Evolutionary conservation across 1,140 invertebrate genomes (phyloP), one percentile per base, ranked within the genome.

Genomic region (Cherax quadricarinatus): DNA sequence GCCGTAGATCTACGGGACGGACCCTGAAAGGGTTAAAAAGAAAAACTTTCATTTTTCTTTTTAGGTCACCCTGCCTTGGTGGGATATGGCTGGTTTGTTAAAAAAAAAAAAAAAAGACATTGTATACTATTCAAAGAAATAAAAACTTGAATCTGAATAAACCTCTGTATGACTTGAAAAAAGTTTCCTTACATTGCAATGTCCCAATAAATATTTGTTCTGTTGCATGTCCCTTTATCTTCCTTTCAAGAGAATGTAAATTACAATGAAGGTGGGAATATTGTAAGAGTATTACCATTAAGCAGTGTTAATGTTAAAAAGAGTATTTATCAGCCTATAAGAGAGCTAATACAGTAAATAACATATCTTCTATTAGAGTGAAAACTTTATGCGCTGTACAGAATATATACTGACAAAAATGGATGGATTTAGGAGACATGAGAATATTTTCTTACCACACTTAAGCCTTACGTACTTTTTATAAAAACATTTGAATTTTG

Each of bases 361-460:
- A 80, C 86, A 81, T 88, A n/a, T 78, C 62, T 60, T 30, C 14
- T 16, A 48, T 57, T 62, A 80, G 21, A 88, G 73, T 41, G 62
- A 62, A 87, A 87, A 48, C 14, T 70, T 78, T 24, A 87, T 66
- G 85, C 49, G 78, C 53, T 75, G 79, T 78, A 75, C 12, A 78
- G 51, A 81, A 88, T 80, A 48, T 14, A 88, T 80, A 80, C 86
- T 62, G 86, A 88, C 78, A 88, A 88, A 75, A 88, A 88, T 88
- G 86, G 86, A 88, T 88, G 86, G 86, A 88, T 88, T 88, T 80
- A 80, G 75, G 86, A 88, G 86, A 88, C 86, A 80, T 81, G 86
- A 88, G 86, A 88, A 62, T 88, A 88, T 88, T 88, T 88, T 81
- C 86, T 49, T 88, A 88, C 75, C 86, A 88, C 86, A 88, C 86